These are phyloP conservation scores for Bimastos eiseni DNA, from an alignment of 2,888 invertebrate genomes.

Conservation along the genomic window DNA sequence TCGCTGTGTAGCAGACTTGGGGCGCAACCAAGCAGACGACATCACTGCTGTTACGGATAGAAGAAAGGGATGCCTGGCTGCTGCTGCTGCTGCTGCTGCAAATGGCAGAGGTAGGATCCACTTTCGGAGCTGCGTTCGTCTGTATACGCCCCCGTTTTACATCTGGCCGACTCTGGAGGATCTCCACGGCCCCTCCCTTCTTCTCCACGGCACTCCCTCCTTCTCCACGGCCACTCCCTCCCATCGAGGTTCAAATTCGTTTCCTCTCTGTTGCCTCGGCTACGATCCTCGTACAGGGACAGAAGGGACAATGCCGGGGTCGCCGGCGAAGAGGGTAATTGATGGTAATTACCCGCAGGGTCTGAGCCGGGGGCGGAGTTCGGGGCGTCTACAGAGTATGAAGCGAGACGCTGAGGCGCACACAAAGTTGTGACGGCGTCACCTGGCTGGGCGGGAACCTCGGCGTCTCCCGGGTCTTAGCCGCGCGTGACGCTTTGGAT, in stretches of 20 bases:
- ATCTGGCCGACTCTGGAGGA: neutral
- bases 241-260: neutral
- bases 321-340: neutral
- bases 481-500: neutral
- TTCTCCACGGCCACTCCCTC: slow-evolving; percentile 13
- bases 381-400: slow-evolving; percentile 3
- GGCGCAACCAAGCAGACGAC: too few species aligned
- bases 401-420: neutral
- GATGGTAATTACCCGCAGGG: slow-evolving; percentile 13
- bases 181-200: slow-evolving; percentile 6
- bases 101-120: neutral
- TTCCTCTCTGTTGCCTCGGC: neutral
- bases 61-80: neutral
- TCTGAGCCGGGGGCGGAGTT: neutral
- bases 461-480: neutral
- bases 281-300: neutral
- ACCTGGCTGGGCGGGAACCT: neutral
- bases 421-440: neutral
- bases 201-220: too few species aligned
- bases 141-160: neutral
- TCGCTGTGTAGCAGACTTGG: too few species aligned
- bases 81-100: neutral
- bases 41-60: neutral
- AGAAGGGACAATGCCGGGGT: neutral
- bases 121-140: neutral